Evolutionary conservation across 2,888 invertebrate species (phyloP).

Genomic region (Acleris emargana): DNA sequence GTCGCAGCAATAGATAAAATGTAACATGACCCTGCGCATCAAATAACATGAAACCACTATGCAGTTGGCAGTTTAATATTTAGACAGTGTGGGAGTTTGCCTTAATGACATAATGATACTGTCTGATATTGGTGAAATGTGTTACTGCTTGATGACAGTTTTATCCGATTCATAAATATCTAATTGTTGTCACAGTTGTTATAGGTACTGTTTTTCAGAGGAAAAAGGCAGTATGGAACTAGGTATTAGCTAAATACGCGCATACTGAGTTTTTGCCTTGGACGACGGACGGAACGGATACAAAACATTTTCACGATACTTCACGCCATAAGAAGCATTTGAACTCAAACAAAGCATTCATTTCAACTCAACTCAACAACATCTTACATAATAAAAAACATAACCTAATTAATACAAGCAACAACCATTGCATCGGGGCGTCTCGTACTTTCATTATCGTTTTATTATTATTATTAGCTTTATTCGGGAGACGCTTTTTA

Average conservation of each 20-base stretch:
- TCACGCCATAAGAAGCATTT: too few relatives aligned
- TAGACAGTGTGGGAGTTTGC: conserved; percentile 7
- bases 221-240: too few relatives aligned
- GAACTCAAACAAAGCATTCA: too few relatives aligned
- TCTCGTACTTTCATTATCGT: conserved; percentile 64
- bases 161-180: too few relatives aligned
- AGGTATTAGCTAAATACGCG: too few relatives aligned
- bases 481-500: conserved; percentile 74
- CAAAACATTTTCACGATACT: too few relatives aligned
- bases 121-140: not conserved
- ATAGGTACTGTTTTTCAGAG: too few relatives aligned
- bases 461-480: conserved; percentile 71
- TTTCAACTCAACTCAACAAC: not conserved
- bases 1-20: conserved; percentile 1
- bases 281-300: too few relatives aligned
- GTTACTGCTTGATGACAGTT: too few relatives aligned
- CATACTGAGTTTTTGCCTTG: too few relatives aligned
- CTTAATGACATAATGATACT: conserved; percentile 8
- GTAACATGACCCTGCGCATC: not conserved
- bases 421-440: conserved; percentile 42
- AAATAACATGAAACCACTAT: conserved; percentile 6
- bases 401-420: conserved; percentile 31
- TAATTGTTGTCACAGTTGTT: too few relatives aligned
- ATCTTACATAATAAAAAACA: conserved; percentile 17
- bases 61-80: conserved; percentile 12